Percentiles rank a stretch among this genome's conserved stretches.
These are phyloP conservation scores for Penaeus japonicus DNA, from an alignment of 1,140 invertebrate species.

Conservation along the genomic window DNA sequence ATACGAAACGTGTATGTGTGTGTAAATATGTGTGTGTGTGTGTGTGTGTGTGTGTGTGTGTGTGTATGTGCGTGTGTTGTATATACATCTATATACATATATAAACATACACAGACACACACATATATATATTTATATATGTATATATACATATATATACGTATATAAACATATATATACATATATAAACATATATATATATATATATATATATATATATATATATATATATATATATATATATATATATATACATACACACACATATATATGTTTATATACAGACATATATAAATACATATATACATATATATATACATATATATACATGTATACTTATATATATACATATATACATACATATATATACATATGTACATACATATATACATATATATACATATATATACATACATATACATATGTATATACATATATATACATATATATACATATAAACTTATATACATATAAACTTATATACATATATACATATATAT, in stretches of 20 bases:
- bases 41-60: neutral
- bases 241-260: neutral
- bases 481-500: constrained; percentile 4
- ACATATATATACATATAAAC: neutral
- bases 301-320: neutral
- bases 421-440: neutral
- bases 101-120: neutral
- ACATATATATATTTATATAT: neutral
- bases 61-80: neutral
- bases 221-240: neutral
- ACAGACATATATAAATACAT: neutral
- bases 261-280: neutral
- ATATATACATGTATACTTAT: neutral
- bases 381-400: neutral
- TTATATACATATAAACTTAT: neutral
- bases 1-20: neutral
- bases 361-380: neutral
- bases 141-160: neutral
- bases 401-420: neutral
- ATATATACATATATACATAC: neutral
- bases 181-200: neutral
- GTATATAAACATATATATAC: neutral
- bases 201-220: constrained; percentile 13
- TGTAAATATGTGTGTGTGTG: neutral
- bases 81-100: neutral